Conservation (phyloP, 2,797 vertebrate genomes). For the Alosa sapidissima region DNA sequence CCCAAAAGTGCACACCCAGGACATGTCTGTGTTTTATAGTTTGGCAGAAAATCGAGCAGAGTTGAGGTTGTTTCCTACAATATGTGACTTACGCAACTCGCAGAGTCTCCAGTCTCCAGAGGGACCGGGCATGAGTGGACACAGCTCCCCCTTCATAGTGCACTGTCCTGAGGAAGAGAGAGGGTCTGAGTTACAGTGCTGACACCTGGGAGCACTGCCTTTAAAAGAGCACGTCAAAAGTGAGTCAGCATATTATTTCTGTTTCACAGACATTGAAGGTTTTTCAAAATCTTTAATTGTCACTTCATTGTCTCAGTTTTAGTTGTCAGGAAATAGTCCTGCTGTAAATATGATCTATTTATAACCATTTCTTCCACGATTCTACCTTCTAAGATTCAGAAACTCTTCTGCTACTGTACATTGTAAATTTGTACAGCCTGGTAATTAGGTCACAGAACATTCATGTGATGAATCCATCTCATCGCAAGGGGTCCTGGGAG, state of each 20-base stretch:
- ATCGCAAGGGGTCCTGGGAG: slow-evolving; percentile 29
- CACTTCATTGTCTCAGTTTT: background rate
- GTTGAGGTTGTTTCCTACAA: background rate
- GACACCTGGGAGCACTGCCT: background rate
- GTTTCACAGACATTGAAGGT: background rate
- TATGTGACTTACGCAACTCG: slow-evolving; percentile 87
- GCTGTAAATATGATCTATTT: background rate
- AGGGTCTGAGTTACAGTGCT: background rate
- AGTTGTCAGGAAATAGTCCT: background rate
- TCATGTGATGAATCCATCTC: background rate
- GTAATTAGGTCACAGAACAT: slow-evolving; percentile 16
- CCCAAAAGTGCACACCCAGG: background rate
- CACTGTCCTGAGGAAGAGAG: slow-evolving; percentile 77
- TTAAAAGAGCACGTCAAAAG: background rate
- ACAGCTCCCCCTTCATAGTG: slow-evolving; percentile 95
- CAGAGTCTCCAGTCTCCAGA: slow-evolving; percentile 93
- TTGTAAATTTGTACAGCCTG: background rate
- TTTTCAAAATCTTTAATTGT: background rate
- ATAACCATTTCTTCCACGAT: background rate
- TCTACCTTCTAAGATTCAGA: background rate
- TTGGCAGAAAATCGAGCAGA: background rate
- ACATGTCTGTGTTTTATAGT: background rate
- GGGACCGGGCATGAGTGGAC: slow-evolving; percentile 89
- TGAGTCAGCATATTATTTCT: background rate
- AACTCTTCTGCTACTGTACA: background rate